Evolutionary conservation across 2,113 vertebrate genomes (phyloP).

Genomic region (Hippocampus guttulatus): DNA sequence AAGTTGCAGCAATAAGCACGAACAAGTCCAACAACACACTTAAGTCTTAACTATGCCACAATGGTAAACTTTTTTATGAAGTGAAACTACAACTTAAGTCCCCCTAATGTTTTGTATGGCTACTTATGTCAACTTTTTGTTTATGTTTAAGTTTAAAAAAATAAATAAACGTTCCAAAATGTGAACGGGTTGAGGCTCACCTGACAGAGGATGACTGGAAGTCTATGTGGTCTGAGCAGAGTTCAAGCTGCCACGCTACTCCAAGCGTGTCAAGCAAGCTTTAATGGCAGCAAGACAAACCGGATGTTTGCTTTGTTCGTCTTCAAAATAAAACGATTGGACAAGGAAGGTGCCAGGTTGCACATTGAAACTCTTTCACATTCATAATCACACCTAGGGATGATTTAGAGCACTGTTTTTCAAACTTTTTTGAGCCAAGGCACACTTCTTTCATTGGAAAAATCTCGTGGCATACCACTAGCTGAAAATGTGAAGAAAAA

Average conservation of each 20-base stretch:
- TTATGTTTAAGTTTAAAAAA: not conserved
- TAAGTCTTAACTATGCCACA: not conserved
- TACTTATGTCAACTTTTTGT: not conserved
- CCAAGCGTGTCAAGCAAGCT: not conserved
- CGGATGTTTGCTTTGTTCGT: not conserved
- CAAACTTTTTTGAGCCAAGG: too few species aligned
- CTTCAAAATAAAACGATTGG: not conserved
- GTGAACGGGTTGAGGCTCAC: conserved; percentile 1
- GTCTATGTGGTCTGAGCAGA: not conserved
- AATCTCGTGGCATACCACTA: too few species aligned
- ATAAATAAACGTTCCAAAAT: not conserved
- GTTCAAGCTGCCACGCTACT: not conserved
- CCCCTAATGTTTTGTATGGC: not conserved
- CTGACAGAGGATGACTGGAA: not conserved
- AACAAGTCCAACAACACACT: not conserved
- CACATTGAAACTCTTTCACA: too few species aligned
- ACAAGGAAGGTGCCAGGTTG: too few species aligned
- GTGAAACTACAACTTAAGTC: not conserved
- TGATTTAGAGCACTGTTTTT: too few species aligned
- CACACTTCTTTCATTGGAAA: too few species aligned
- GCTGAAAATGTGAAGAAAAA: too few species aligned
- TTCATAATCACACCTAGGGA: too few species aligned
- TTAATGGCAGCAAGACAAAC: not conserved
- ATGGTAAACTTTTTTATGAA: not conserved
- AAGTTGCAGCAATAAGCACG: not conserved